Base-by-base conservation (phyloP, 2,888 invertebrate species). In the Lypha dubia region DNA sequence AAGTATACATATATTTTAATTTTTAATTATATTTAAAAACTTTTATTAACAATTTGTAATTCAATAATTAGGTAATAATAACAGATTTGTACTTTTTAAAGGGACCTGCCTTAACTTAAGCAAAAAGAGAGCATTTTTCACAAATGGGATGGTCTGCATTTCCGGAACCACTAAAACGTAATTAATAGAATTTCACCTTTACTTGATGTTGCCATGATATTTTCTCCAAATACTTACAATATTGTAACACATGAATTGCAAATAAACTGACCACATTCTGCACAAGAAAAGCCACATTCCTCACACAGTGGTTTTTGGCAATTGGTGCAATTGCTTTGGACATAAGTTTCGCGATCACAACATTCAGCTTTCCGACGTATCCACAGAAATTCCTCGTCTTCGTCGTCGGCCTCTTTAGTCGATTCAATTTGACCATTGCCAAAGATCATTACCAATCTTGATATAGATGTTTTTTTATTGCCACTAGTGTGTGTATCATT, bases 251-350 rank as follows among this genome's bases (percentile, higher is more conserved):
- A 90, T 4, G 87, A 85, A 74, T 87, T 88, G 74, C 90, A 90
- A 4, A 91, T 84, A 22, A 90, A 90, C 0, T 84, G 62, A 0
- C 62, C 80, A 83, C 90, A 90, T 15, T 90, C 90, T 1, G 74
- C 49, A 63, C 90, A 90, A 0, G 90, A 91, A 65, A 88, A 89
- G 1, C 90, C 90, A 63, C 90, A 90, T 51, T 88, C 89, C 75
- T 90, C 90, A 62, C 90, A 90, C 38, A 90, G 79, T 3, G 87
- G 86, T 35, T 88, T 88, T 13, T 86, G 79, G 56, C 90, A 90
- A 62, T 89, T 89, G 1, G 53, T 68, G 17, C 90, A 90, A 13
- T 71, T 67, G 35, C 83, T 87, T 38, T 88, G 89, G 9, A 90
- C 87, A 2, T 88, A 75, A 0, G 89, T 86, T 5, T 76, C 71